Conservation (phyloP, 1,140 invertebrate species). For the Eumaeus atala region DNA sequence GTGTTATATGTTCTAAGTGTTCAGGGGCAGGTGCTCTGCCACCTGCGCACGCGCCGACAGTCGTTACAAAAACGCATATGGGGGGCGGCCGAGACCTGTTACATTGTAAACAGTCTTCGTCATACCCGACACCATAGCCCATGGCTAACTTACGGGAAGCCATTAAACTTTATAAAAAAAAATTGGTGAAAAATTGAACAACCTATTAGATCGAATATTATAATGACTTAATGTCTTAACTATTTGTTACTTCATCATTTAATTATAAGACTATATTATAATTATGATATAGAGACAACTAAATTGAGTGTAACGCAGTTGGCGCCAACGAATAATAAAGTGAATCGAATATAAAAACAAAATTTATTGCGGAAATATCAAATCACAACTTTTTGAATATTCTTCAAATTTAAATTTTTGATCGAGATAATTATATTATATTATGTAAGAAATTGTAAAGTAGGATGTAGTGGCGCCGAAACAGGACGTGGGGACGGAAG, state of each 20-base stretch:
- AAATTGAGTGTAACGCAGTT: neutral
- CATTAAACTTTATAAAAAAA: slow-evolving; percentile 30
- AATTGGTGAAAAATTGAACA: neutral
- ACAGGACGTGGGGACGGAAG: slow-evolving; percentile 38
- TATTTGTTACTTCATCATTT: no score
- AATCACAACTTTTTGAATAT: slow-evolving; percentile 7
- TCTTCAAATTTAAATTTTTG: slow-evolving; percentile 7
- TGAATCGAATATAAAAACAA: slow-evolving; percentile 4
- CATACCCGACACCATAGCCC: slow-evolving; percentile 29
- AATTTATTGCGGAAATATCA: slow-evolving; percentile 7
- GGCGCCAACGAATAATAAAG: neutral
- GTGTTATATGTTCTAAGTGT: slow-evolving; percentile 48
- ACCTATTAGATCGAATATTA: no score
- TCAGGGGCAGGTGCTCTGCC: slow-evolving; percentile 48
- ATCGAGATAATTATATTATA: slow-evolving; percentile 18
- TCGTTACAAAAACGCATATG: slow-evolving; percentile 59
- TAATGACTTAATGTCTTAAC: no score
- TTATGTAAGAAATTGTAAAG: slow-evolving; percentile 25
- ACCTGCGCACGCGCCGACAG: slow-evolving; percentile 61
- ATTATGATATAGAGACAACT: no score
- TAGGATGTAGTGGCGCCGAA: slow-evolving; percentile 55
- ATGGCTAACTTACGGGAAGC: slow-evolving; percentile 47
- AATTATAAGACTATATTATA: no score
- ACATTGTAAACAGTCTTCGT: slow-evolving; percentile 41
- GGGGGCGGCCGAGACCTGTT: slow-evolving; percentile 34